Evolutionary conservation across 1,140 invertebrate genomes (phyloP).

Genomic region (Doryteuthis pealeii): DNA sequence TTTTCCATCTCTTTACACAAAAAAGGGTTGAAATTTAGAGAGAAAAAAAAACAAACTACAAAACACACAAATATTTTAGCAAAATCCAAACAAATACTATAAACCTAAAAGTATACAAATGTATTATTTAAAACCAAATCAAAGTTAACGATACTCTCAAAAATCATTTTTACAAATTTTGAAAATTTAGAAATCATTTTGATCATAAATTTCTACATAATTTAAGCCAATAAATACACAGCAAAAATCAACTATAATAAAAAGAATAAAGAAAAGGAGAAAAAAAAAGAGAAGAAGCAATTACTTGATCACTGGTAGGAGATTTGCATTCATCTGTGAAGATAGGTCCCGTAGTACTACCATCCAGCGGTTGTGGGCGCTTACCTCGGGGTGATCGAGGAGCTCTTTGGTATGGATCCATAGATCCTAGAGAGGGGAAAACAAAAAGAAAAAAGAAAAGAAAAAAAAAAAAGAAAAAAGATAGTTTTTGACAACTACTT

Average conservation of each 20-base stretch:
- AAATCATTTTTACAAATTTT: no score
- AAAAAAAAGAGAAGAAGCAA: conserved; percentile 19
- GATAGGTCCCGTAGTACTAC: conserved; percentile 61
- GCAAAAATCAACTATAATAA: conserved; percentile 12
- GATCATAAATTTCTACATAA: no score
- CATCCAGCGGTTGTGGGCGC: conserved; percentile 47
- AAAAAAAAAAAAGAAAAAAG: conserved; percentile 11
- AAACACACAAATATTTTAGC: no score
- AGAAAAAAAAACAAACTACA: no score
- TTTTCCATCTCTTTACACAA: no score
- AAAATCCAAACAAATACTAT: no score
- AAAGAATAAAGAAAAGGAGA: conserved; percentile 5
- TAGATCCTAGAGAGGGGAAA: conserved; percentile 58
- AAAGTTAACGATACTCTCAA: no score
- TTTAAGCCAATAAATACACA: conserved; percentile 13
- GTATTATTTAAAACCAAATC: no score
- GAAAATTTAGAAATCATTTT: no score
- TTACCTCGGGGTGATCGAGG: conserved; percentile 77
- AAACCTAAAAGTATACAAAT: no score
- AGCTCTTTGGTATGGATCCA: conserved; percentile 84
- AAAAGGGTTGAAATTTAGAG: no score
- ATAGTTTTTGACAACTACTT: not conserved
- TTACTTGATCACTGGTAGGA: conserved; percentile 85
- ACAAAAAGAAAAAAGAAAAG: conserved; percentile 9
- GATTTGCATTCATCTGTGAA: conserved; percentile 70